A percentile compares a stretch with the other conserved stretches of the same genome.
phyloP scores from a whole-genome alignment of 2,888 invertebrate genomes.

The Zeuzera pyrina region DNA sequence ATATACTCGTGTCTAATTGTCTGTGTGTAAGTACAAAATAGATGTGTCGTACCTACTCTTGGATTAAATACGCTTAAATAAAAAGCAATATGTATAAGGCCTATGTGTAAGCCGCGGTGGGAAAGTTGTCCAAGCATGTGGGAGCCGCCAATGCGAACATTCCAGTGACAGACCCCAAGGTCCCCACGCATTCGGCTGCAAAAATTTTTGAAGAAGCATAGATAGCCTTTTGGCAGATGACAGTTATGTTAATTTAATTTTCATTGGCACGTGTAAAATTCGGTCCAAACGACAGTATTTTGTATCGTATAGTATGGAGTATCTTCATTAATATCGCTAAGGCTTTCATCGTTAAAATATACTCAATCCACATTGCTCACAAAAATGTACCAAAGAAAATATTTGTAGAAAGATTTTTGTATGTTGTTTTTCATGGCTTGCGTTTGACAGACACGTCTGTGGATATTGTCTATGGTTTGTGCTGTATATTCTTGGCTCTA shows the following conservation, averaged over 20 bases:
- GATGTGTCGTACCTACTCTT: conserved; percentile 49
- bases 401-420: conserved; percentile 36
- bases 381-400: conserved; percentile 66
- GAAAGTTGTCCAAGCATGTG: no score
- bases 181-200: conserved; percentile 18
- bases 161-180: conserved; percentile 39
- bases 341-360: conserved; percentile 28
- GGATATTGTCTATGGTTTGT: no score
- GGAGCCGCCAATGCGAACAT: conserved; percentile 45
- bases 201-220: no score
- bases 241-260: no score
- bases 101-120: conserved; percentile 34
- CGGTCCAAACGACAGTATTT: conserved; percentile 43
- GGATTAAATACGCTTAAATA: conserved; percentile 51
- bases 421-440: conserved; percentile 18
- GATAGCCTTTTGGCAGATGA: no score
- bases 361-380: conserved; percentile 62
- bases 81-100: conserved; percentile 55
- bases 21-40: conserved; percentile 63
- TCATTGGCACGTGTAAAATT: conserved; percentile 24
- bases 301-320: conserved; percentile 33
- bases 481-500: no score
- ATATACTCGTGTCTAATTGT: conserved; percentile 52
- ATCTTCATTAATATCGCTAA: conserved; percentile 34
- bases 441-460: no score